These are phyloP conservation scores for Notechis scutatus DNA, from an alignment of 2,113 vertebrate genomes.

Conservation along the genomic window DNA sequence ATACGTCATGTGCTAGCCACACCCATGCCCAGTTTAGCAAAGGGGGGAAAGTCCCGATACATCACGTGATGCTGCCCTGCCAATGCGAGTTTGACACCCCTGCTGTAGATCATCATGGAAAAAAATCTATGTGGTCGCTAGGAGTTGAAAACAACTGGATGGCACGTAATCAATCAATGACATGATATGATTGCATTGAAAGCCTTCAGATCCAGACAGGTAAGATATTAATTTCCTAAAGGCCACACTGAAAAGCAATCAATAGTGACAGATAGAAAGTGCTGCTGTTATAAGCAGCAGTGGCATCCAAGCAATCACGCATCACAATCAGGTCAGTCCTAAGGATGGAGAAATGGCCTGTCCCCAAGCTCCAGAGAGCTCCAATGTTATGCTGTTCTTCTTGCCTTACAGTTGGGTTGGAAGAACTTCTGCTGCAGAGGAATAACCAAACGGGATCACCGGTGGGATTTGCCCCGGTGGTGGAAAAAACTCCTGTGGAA, in stretches of 20 bases:
- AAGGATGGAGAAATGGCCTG: background rate
- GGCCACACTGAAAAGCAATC: background rate
- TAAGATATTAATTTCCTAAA: background rate
- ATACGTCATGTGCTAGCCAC: too few relatives aligned
- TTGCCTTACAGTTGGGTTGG: background rate
- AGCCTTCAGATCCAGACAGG: background rate
- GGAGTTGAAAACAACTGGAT: background rate
- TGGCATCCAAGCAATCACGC: background rate
- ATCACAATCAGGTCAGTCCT: background rate
- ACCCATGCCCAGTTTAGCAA: too few relatives aligned
- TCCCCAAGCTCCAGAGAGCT: background rate
- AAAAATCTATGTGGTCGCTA: background rate
- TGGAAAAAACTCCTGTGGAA: background rate
- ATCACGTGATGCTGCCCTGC: too few relatives aligned
- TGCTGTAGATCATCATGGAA: background rate
- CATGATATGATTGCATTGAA: background rate
- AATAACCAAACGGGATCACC: background rate
- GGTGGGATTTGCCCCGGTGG: background rate
- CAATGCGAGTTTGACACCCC: too few relatives aligned
- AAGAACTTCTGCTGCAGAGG: background rate
- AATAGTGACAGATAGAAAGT: background rate
- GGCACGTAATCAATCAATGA: background rate
- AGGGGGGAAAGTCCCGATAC: too few relatives aligned
- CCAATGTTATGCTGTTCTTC: background rate
- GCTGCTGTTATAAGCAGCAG: background rate